These are phyloP conservation scores for Budorcas taxicolor DNA, from an alignment of 2,113 vertebrate species.

Conservation along the genomic window DNA sequence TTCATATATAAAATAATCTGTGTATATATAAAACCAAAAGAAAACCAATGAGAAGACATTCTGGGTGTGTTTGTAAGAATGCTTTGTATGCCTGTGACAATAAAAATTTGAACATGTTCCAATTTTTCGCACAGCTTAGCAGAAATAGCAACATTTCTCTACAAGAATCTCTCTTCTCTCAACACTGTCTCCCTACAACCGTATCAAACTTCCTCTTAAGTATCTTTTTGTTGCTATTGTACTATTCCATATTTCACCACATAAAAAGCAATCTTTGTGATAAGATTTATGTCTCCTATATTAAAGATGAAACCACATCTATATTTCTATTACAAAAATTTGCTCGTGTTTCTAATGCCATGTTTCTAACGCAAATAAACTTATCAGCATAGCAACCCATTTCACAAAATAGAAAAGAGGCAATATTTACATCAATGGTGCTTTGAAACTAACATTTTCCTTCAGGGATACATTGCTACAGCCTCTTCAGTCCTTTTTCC, in stretches of 20 bases:
- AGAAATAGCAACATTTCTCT: conserved; percentile 4
- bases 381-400: neutral
- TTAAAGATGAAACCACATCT: neutral
- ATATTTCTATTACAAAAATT: neutral
- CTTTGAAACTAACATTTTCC: conserved; percentile 57
- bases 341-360: conserved; percentile 4
- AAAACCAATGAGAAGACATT: conserved; percentile 7
- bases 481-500: conserved; percentile 43
- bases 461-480: conserved; percentile 43
- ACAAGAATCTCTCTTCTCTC: neutral
- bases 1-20: neutral
- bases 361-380: conserved; percentile 36
- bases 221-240: neutral
- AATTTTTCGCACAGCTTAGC: neutral
- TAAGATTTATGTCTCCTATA: neutral
- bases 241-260: neutral
- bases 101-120: conserved; percentile 11
- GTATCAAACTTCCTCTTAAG: neutral
- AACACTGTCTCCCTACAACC: neutral
- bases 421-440: conserved; percentile 6
- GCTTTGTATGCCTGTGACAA: neutral
- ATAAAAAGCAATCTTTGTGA: neutral
- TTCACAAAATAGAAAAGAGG: conserved; percentile 26
- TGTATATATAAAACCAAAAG: neutral
- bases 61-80: neutral